phyloP scores from a whole-genome alignment of 2,888 invertebrate genomes.

The Agrilus biguttatus region DNA sequence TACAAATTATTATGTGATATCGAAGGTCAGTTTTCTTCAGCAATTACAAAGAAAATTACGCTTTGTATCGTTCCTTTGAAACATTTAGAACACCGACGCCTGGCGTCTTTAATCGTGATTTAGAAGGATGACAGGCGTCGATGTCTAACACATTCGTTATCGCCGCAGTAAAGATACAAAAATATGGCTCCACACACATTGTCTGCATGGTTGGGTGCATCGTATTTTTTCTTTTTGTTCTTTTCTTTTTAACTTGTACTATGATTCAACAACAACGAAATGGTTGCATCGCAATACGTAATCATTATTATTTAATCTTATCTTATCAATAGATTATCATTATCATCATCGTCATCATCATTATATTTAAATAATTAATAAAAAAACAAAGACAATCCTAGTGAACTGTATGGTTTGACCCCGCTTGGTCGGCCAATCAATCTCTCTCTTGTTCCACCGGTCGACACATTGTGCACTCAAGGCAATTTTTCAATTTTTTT shows the following conservation, averaged over 20 bases:
- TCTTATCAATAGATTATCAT: too few species aligned
- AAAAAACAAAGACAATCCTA: constrained; percentile 13
- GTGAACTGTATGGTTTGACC: constrained; percentile 29
- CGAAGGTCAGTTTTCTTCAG: not conserved
- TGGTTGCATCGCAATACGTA: too few species aligned
- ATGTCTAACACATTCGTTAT: too few species aligned
- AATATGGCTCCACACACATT: constrained; percentile 45
- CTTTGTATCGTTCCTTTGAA: too few species aligned
- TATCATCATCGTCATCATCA: too few species aligned
- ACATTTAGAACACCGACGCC: too few species aligned
- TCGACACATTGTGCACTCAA: constrained; percentile 32
- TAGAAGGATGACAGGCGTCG: too few species aligned
- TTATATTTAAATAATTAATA: too few species aligned
- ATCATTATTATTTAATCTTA: too few species aligned
- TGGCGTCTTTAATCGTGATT: too few species aligned
- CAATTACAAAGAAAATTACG: not conserved
- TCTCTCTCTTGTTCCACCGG: constrained; percentile 14
- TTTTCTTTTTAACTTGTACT: constrained; percentile 7
- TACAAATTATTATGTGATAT: not conserved
- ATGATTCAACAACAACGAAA: too few species aligned
- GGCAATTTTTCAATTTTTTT: constrained; percentile 19
- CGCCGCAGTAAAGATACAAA: constrained; percentile 5
- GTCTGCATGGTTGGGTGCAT: constrained; percentile 36
- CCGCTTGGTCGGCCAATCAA: constrained; percentile 22
- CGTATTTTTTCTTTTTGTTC: constrained; percentile 1